Percentiles rank a stretch among this genome's conserved stretches.
phyloP scores from a whole-genome alignment of 2,797 vertebrate genomes.

The Triplophysa yarkandensis region DNA sequence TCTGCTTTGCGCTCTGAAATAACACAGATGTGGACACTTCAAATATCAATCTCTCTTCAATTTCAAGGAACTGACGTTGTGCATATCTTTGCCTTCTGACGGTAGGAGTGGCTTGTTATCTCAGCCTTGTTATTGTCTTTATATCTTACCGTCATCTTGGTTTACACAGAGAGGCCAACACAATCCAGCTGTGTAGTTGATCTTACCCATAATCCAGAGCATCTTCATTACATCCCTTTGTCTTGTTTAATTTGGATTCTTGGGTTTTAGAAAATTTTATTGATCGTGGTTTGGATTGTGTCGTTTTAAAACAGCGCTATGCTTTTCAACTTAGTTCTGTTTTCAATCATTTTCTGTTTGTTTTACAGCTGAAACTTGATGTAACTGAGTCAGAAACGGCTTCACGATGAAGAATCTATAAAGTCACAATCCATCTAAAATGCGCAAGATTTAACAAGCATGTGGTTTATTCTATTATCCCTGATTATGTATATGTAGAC shows the following conservation, averaged over 20 bases:
- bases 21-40: constrained; percentile 22
- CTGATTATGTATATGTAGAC: no score
- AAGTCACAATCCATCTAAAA: no score
- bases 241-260: no score
- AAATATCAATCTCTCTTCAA: constrained; percentile 23
- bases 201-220: neutral
- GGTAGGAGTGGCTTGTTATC: constrained; percentile 34
- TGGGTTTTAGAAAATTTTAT: neutral
- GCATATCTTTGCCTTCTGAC: constrained; percentile 47
- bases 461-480: no score
- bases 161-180: neutral
- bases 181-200: neutral
- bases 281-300: neutral
- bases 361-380: no score
- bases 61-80: neutral
- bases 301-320: neutral
- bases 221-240: no score
- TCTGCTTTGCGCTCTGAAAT: constrained; percentile 27
- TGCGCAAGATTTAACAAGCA: no score
- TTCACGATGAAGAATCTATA: no score
- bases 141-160: neutral
- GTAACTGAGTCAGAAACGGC: no score
- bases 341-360: no score
- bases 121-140: constrained; percentile 46
- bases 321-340: neutral